Evolutionary conservation across 2,797 vertebrate genomes (phyloP), one percentile per base, ranked within the genome.

Genomic region (Pipistrellus nathusii): DNA sequence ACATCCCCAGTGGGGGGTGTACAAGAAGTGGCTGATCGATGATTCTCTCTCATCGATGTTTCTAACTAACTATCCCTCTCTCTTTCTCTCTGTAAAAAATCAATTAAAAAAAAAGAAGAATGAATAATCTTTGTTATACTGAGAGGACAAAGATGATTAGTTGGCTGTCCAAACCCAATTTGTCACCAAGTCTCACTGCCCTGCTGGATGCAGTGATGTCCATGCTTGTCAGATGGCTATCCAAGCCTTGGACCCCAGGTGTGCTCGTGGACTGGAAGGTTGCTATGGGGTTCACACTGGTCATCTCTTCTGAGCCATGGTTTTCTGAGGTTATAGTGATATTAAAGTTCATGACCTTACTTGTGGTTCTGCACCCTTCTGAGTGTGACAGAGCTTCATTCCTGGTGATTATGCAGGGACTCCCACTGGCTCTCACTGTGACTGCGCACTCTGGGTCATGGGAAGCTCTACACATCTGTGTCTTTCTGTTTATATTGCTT

Each of bases 211-310:
- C 46, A 11, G n/a, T 35, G 44, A 3, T 27, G 21, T 64, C 66
- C 41, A 7, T 1, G 0, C 53, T 17, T 62, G 17, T 35, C 32
- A 27, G 44, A 5, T 9, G 4, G 20, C 75, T 6, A 3, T 41
- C 8, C 11, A 13, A 1, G 27, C 9, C 9, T 41, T n/a, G 6
- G 62, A 14, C 51, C 12, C 18, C n/a, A 27, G 25, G n/a, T 1
- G 0, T 10, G 35, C 38, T 25, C 15, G 0, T 27, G 25, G 53
- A 13, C 8, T 6, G 18, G 72, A 17, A 44, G n/a, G 20, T 17
- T 1, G 2, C 15, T 25, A 8, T 2, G 7, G 20, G 32, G 6
- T 27, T 59, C 35, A 1, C 20, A 5, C 21, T 4, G 1, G 75
- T 53, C n/a, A 77, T 38, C 13, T n/a, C 6, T 18, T 57, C 68